phyloP scores from a whole-genome alignment of 2,888 invertebrate species.

The Nephrotoma appendiculata region DNA sequence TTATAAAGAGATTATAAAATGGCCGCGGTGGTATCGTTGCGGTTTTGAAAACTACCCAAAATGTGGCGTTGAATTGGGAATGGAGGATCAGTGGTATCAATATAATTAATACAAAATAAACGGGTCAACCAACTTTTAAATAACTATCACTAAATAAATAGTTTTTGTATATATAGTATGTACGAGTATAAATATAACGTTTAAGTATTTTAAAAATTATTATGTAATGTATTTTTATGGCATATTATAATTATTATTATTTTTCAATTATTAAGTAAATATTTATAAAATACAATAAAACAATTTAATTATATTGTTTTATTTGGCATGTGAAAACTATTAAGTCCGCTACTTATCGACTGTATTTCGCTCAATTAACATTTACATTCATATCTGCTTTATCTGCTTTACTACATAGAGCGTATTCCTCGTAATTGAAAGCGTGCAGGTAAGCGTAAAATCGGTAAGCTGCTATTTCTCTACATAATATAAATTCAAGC shows the following conservation, averaged over 20 bases:
- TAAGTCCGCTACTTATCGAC: neutral
- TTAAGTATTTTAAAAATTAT: neutral
- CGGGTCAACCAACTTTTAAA: slow-evolving; percentile 6
- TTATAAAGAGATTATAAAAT: slow-evolving; percentile 33
- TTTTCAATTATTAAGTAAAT: neutral
- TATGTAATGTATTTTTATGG: neutral
- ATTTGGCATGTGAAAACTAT: neutral
- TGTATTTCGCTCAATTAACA: no score
- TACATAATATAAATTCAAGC: no score
- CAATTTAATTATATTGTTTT: neutral
- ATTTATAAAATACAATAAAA: neutral
- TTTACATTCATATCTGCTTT: no score
- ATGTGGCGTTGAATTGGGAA: slow-evolving; percentile 26
- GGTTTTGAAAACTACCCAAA: slow-evolving; percentile 19
- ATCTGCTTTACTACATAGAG: no score
- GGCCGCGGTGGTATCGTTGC: slow-evolving; percentile 34
- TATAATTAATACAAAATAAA: slow-evolving; percentile 8
- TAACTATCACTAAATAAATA: neutral
- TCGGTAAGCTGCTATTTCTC: no score
- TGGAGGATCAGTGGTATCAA: slow-evolving; percentile 21
- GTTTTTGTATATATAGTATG: neutral
- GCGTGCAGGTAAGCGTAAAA: no score
- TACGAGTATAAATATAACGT: neutral
- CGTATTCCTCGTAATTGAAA: no score
- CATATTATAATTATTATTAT: neutral